Evolutionary conservation across 1,140 invertebrate genomes (phyloP), one percentile per base, ranked within the genome.

Genomic region (Calycopis cecrops): DNA sequence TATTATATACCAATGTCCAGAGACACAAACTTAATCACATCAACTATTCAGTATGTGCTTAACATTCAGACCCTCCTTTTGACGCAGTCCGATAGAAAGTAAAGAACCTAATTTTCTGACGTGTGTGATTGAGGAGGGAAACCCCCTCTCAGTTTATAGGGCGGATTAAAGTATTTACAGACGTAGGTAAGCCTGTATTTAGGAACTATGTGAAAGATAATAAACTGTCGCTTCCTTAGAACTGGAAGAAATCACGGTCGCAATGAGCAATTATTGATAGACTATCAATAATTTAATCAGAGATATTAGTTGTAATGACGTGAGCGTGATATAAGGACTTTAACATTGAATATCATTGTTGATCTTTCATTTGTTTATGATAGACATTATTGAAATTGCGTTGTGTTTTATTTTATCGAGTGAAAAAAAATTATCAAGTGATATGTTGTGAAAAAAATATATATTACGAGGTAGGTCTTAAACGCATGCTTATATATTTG

Each of bases 201-300:
- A 28, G 21, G 21, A 28, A 28, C 21, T 28, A 28, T 28, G 21
- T 28, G 21, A 28, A 28, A 28, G 21, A 28, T 28, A 28, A 44
- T 16, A 44, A 40, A 66, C 55, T 38, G 57, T 60, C 66, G 69
- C 61, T 64, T 64, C 44, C 38, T 60, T 67, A 55, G 56, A 65
- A 62, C 59, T 38, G 52, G 47, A 28, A 60, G 18, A 73, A 79
- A 74, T 79, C 70, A 82, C 69, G 62, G 60, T 68, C 65, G 54
- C 44, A 66, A 73, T 73, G 51, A 60, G 40, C 59, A 60, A 65
- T 77, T 55, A 60, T 52, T 21, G 67, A 69, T 76, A 74, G 76
- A 68, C 57, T 57, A 48, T 54, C 58, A 51, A 66, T 60, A 63
- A 40, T 11, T 42, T 57, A 63, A 61, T 53, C 44, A 55, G 34